phyloP scores from a whole-genome alignment of 2,888 invertebrate species.

The Pyrgus malvae region DNA sequence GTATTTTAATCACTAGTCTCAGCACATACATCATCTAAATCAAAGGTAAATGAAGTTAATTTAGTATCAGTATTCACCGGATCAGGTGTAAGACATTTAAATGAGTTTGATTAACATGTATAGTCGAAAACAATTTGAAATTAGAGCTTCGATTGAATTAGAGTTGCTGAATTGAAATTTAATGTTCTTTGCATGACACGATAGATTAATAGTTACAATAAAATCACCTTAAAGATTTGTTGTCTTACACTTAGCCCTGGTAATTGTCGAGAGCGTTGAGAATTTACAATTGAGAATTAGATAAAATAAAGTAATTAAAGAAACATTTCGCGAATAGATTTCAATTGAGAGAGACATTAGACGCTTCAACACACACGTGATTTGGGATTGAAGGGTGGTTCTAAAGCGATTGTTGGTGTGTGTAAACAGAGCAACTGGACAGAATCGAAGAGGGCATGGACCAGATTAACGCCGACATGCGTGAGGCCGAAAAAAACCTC shows the following conservation, averaged over 20 bases:
- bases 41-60: slow-evolving; percentile 63
- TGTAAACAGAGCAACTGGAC: slow-evolving; percentile 97
- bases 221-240: slow-evolving; percentile 39
- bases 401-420: slow-evolving; percentile 64
- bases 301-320: slow-evolving; percentile 28
- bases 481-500: slow-evolving; percentile 99
- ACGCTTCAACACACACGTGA: slow-evolving; percentile 58
- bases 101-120: slow-evolving; percentile 32
- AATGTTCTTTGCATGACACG: slow-evolving; percentile 54
- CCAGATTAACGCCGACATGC: slow-evolving; percentile 99
- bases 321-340: slow-evolving; percentile 31
- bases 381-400: slow-evolving; percentile 46
- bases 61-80: slow-evolving; percentile 56
- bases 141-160: slow-evolving; percentile 56
- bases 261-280: slow-evolving; percentile 81
- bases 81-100: slow-evolving; percentile 71
- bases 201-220: slow-evolving; percentile 39
- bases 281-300: slow-evolving; percentile 62
- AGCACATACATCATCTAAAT: slow-evolving; percentile 75
- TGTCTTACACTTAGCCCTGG: slow-evolving; percentile 76
- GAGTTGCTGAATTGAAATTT: slow-evolving; percentile 49
- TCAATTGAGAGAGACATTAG: slow-evolving; percentile 47
- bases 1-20: slow-evolving; percentile 71
- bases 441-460: slow-evolving; percentile 99
- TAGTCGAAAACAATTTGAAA: slow-evolving; percentile 23